phyloP scores from a whole-genome alignment of 2,888 invertebrate species.

The Epinotia ramella region DNA sequence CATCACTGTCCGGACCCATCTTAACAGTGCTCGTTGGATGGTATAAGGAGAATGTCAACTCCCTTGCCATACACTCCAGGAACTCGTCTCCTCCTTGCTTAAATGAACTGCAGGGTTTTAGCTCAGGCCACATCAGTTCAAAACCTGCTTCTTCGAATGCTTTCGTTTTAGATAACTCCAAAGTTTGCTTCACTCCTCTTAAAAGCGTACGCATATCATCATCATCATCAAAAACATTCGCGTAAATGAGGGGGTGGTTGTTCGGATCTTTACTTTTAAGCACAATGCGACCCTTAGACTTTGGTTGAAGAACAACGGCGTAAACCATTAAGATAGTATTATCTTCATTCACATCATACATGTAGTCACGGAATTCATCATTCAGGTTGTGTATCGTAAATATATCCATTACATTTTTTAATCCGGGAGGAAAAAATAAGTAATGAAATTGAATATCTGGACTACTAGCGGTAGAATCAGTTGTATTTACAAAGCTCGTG shows the following conservation, averaged over 20 bases:
- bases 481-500: conserved; percentile 66
- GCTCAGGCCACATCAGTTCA: conserved; percentile 63
- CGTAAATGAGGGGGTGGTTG: conserved; percentile 86
- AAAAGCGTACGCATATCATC: conserved; percentile 78
- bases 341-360: conserved; percentile 58
- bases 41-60: conserved; percentile 83
- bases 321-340: conserved; percentile 74
- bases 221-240: conserved; percentile 86
- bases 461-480: conserved; percentile 58
- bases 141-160: conserved; percentile 61
- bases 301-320: conserved; percentile 87
- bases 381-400: conserved; percentile 57
- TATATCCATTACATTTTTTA: conserved; percentile 60
- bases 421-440: conserved; percentile 60
- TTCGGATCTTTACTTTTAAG: conserved; percentile 88
- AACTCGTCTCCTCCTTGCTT: conserved; percentile 59
- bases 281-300: conserved; percentile 87
- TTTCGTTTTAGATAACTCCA: conserved; percentile 61
- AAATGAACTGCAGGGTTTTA: conserved; percentile 63
- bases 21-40: conserved; percentile 89
- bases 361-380: conserved; percentile 52
- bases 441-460: conserved; percentile 70
- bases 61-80: conserved; percentile 62
- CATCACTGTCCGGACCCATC: conserved; percentile 84
- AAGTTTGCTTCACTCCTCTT: conserved; percentile 56